phyloP scores from a whole-genome alignment of 2,113 vertebrate genomes.

The Platichthys flesus region DNA sequence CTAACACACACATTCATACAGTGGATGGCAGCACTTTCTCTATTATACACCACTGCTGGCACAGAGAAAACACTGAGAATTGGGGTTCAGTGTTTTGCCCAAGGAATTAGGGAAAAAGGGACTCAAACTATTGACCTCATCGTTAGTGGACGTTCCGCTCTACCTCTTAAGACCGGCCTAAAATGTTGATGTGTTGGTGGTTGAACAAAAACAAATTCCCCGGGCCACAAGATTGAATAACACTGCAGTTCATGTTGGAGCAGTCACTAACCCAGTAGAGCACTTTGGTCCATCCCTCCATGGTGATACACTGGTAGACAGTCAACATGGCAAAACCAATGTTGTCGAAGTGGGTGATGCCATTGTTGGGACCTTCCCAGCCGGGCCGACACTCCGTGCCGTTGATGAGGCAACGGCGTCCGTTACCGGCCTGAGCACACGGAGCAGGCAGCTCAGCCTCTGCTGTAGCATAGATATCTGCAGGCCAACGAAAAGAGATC shows the following conservation, averaged over 20 bases:
- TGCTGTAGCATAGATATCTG: constrained; percentile 89
- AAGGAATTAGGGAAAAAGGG: no score
- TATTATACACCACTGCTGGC: no score
- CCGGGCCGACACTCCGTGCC: constrained; percentile 89
- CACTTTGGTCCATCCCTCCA: constrained; percentile 96
- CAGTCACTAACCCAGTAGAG: constrained; percentile 91
- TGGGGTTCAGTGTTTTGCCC: no score
- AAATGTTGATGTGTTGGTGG: not conserved
- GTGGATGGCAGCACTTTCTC: no score
- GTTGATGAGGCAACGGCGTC: constrained; percentile 90
- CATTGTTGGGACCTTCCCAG: constrained; percentile 94
- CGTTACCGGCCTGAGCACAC: constrained; percentile 90
- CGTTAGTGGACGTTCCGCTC: no score
- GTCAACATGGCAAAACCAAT: constrained; percentile 98
- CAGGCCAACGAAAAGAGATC: not conserved
- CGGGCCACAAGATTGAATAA: no score
- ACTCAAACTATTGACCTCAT: no score
- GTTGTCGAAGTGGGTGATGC: constrained; percentile 98
- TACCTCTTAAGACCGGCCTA: no score
- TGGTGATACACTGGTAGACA: constrained; percentile 96
- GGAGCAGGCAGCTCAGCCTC: constrained; percentile 88
- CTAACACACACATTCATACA: no score
- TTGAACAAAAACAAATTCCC: not conserved
- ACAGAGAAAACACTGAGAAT: no score
- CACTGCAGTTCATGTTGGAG: not conserved